phyloP scores from a whole-genome alignment of 2,797 vertebrate genomes.

The Peromyscus eremicus region DNA sequence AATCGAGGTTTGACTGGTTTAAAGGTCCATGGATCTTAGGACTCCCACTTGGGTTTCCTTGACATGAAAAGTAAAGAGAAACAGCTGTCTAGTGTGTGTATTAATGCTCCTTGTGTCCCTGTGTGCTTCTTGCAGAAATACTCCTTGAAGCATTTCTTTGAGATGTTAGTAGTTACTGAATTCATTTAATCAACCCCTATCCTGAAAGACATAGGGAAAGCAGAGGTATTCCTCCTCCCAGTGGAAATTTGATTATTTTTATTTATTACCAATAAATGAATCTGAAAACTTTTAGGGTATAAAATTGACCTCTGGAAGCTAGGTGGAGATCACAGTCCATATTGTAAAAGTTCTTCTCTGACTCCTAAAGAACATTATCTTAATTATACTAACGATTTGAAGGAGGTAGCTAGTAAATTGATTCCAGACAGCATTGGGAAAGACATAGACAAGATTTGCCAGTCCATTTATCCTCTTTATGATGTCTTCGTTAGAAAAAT shows the following conservation, averaged over 20 bases:
- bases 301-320: constrained; percentile 60
- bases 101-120: neutral
- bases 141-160: neutral
- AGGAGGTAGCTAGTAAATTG: constrained; percentile 29
- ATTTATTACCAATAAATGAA: constrained; percentile 30
- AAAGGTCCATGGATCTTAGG: neutral
- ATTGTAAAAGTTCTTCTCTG: neutral
- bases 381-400: neutral
- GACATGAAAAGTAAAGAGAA: constrained; percentile 56
- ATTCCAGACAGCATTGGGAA: constrained; percentile 99
- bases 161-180: constrained; percentile 1
- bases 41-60: constrained; percentile 15
- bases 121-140: neutral
- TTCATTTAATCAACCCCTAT: neutral
- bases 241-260: neutral
- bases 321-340: neutral
- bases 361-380: constrained; percentile 9
- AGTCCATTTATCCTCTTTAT: constrained; percentile 98
- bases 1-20: constrained; percentile 7
- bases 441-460: constrained; percentile 98
- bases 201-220: neutral
- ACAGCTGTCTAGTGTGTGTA: neutral
- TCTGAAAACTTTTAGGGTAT: constrained; percentile 37
- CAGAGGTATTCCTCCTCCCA: neutral
- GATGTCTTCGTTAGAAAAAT: constrained; percentile 99